A percentile compares a stretch with the other conserved stretches of the same genome.
phyloP scores from a whole-genome alignment of 2,888 invertebrate species.

The Phlogophora meticulosa region DNA sequence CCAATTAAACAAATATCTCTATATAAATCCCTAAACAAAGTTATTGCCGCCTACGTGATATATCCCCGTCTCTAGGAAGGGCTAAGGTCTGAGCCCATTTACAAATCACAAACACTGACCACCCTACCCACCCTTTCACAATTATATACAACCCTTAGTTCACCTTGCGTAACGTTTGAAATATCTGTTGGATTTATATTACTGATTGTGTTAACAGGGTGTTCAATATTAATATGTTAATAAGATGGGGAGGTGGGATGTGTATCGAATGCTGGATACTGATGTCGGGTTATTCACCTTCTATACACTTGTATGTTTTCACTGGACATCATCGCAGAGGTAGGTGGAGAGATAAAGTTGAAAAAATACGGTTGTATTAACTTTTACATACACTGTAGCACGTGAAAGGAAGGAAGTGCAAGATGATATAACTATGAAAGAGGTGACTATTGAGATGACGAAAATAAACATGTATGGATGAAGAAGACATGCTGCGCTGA shows the following conservation, averaged over 20 bases:
- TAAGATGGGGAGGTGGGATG: background rate
- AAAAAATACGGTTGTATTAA: too few species aligned
- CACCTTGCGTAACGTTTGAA: conserved; percentile 84
- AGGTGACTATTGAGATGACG: too few species aligned
- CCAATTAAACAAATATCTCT: conserved; percentile 72
- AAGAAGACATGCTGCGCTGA: too few species aligned
- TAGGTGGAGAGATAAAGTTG: too few species aligned
- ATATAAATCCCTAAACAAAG: conserved; percentile 81
- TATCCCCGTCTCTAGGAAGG: conserved; percentile 90
- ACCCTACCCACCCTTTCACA: conserved; percentile 78
- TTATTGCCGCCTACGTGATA: conserved; percentile 90
- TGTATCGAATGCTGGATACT: background rate
- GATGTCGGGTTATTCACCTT: too few species aligned
- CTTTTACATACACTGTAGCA: too few species aligned
- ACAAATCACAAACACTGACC: conserved; percentile 91
- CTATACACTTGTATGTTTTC: too few species aligned
- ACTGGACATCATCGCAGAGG: too few species aligned
- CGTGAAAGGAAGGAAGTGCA: too few species aligned
- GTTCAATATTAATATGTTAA: conserved; percentile 71
- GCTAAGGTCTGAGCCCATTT: conserved; percentile 90
- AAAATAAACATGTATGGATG: too few species aligned
- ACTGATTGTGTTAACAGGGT: conserved; percentile 69
- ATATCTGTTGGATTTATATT: conserved; percentile 84
- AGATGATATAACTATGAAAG: too few species aligned
- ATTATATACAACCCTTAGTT: conserved; percentile 81